phyloP scores from a whole-genome alignment of 2,888 invertebrate species.

The Ennomos quercinarius region DNA sequence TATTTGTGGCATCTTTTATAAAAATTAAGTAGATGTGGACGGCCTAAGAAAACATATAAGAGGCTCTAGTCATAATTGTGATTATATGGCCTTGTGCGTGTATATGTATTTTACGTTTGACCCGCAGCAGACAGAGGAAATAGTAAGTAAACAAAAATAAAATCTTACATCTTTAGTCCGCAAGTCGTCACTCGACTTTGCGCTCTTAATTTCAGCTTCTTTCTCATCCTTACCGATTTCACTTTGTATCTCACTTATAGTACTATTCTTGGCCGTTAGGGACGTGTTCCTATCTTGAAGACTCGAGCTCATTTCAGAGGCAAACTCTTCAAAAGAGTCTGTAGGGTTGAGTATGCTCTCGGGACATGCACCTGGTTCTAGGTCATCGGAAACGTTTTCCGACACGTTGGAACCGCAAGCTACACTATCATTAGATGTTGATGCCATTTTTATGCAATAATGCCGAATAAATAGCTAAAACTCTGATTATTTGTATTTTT shows the following conservation, averaged over 20 bases:
- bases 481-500: neutral
- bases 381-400: slow-evolving; percentile 58
- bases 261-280: slow-evolving; percentile 83
- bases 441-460: slow-evolving; percentile 63
- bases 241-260: slow-evolving; percentile 86
- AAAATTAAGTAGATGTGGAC: too few relatives aligned
- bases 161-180: slow-evolving; percentile 71
- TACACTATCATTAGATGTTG: slow-evolving; percentile 67
- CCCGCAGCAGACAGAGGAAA: too few relatives aligned
- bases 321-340: slow-evolving; percentile 89
- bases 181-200: slow-evolving; percentile 73
- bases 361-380: slow-evolving; percentile 77
- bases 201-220: slow-evolving; percentile 58
- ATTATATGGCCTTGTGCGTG: too few relatives aligned
- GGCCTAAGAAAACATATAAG: too few relatives aligned
- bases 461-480: neutral
- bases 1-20: too few relatives aligned
- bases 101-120: too few relatives aligned
- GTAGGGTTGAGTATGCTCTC: slow-evolving; percentile 90
- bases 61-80: too few relatives aligned
- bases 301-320: slow-evolving; percentile 87
- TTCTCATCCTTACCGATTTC: slow-evolving; percentile 74
- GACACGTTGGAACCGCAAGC: slow-evolving; percentile 45
- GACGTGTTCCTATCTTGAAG: slow-evolving; percentile 81
- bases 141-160: slow-evolving; percentile 11